These are phyloP conservation scores for Branchipolynoe longqiensis DNA, from an alignment of 2,888 invertebrate species.

Conservation along the genomic window DNA sequence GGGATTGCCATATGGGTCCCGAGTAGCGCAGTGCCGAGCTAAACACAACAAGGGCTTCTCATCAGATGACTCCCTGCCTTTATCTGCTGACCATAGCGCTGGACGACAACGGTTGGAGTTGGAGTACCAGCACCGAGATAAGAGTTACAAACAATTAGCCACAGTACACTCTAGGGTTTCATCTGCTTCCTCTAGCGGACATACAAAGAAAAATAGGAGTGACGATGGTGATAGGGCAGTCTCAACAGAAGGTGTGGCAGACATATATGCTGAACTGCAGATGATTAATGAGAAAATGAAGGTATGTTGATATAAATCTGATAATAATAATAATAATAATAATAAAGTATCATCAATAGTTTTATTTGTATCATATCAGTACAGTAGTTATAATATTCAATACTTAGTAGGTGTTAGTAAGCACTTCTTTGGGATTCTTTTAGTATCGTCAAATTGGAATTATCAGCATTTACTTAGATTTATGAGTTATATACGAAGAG, in stretches of 20 bases:
- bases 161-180: background rate
- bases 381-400: no score
- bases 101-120: background rate
- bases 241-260: constrained; percentile 38
- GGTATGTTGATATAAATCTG: constrained; percentile 55
- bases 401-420: no score
- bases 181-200: no score
- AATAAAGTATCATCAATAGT: no score
- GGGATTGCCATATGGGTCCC: background rate
- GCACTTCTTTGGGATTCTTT: no score
- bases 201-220: no score
- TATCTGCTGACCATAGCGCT: background rate
- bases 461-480: no score
- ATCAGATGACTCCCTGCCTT: constrained; percentile 14
- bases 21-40: background rate
- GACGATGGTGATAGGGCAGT: background rate
- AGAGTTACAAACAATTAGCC: background rate
- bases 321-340: background rate
- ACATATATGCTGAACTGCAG: constrained; percentile 63
- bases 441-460: no score
- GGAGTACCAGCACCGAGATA: constrained; percentile 10
- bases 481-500: no score
- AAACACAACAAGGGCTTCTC: background rate
- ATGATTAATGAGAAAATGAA: constrained; percentile 62
- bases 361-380: no score